Conservation (phyloP, 2,888 invertebrate genomes). For the Labia minor region DNA sequence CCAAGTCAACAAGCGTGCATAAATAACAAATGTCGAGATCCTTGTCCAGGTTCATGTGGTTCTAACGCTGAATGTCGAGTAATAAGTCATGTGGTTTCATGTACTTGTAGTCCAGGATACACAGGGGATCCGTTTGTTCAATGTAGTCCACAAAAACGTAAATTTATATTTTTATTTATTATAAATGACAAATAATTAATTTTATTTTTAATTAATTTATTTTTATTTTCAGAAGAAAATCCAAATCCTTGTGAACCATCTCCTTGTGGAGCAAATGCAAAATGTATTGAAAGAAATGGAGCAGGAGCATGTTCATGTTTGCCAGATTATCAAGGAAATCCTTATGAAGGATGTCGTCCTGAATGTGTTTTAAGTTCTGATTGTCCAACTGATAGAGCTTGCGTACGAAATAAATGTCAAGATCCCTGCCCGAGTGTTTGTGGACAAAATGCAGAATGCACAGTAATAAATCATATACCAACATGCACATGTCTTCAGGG, state of each 20-base stretch:
- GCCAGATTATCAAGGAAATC: slow-evolving; percentile 71
- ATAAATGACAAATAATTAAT: not conserved
- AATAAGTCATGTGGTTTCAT: slow-evolving; percentile 69
- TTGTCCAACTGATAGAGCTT: slow-evolving; percentile 71
- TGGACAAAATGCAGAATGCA: slow-evolving; percentile 70
- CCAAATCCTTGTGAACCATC: slow-evolving; percentile 70
- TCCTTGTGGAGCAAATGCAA: slow-evolving; percentile 76
- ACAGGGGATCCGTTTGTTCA: slow-evolving; percentile 76
- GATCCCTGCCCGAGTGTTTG: slow-evolving; percentile 82
- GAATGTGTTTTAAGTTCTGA: slow-evolving; percentile 80
- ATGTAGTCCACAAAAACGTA: slow-evolving; percentile 51
- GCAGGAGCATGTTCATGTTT: slow-evolving; percentile 72
- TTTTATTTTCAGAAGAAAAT: slow-evolving; percentile 41
- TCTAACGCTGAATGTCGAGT: slow-evolving; percentile 68
- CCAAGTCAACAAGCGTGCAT: slow-evolving; percentile 65
- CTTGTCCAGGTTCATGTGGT: slow-evolving; percentile 69
- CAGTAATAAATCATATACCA: slow-evolving; percentile 76
- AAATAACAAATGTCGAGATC: slow-evolving; percentile 68
- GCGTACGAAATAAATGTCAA: slow-evolving; percentile 69
- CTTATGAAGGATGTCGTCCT: slow-evolving; percentile 74
- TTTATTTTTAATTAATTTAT: slow-evolving; percentile 17
- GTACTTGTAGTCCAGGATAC: slow-evolving; percentile 62
- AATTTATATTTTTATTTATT: slow-evolving; percentile 23
- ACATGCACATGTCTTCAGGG: slow-evolving; percentile 66
- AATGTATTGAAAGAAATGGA: slow-evolving; percentile 63